Percentiles rank a stretch among this genome's conserved stretches.
These are phyloP conservation scores for Natrix natrix DNA, from an alignment of 2,797 vertebrate species.

Conservation along the genomic window DNA sequence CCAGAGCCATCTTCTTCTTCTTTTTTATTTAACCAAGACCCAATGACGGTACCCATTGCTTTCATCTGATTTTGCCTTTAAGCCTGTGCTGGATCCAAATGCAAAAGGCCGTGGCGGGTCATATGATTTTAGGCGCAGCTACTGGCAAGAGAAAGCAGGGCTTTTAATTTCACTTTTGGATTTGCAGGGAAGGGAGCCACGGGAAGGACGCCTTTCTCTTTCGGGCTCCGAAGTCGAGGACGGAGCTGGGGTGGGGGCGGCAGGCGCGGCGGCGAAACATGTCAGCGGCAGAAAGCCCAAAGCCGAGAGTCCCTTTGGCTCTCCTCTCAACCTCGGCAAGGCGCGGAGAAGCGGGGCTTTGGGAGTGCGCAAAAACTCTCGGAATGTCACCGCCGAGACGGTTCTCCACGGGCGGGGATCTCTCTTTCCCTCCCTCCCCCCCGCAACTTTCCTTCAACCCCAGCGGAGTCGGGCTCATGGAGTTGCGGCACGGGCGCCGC, in stretches of 20 bases:
- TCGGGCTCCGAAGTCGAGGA: not conserved
- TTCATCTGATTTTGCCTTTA: constrained; percentile 32
- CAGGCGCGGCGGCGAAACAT: not conserved
- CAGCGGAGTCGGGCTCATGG: not conserved
- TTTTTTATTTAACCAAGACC: not conserved
- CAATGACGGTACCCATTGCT: not conserved
- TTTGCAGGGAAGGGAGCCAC: constrained; percentile 60
- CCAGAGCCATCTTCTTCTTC: constrained; percentile 17
- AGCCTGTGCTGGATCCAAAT: constrained; percentile 45
- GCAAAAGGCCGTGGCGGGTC: constrained; percentile 61
- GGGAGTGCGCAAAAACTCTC: not conserved
- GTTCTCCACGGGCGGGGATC: not conserved
- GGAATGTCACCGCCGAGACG: not conserved
- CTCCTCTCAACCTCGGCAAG: not conserved
- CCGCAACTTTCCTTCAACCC: not conserved
- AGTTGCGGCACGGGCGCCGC: constrained; percentile 1
- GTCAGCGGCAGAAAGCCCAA: constrained; percentile 25
- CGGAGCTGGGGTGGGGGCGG: not conserved
- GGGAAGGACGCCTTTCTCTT: constrained; percentile 25
- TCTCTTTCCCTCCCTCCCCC: rapidly evolving
- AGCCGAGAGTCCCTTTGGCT: constrained; percentile 14
- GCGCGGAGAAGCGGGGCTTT: not conserved
- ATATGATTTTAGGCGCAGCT: constrained; percentile 61
- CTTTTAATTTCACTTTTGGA: constrained; percentile 89
- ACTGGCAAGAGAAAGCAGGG: constrained; percentile 35